Percentiles rank a stretch among this genome's conserved stretches.
Evolutionary conservation across 2,888 invertebrate genomes (phyloP).

Genomic region (Hylaea fasciaria): DNA sequence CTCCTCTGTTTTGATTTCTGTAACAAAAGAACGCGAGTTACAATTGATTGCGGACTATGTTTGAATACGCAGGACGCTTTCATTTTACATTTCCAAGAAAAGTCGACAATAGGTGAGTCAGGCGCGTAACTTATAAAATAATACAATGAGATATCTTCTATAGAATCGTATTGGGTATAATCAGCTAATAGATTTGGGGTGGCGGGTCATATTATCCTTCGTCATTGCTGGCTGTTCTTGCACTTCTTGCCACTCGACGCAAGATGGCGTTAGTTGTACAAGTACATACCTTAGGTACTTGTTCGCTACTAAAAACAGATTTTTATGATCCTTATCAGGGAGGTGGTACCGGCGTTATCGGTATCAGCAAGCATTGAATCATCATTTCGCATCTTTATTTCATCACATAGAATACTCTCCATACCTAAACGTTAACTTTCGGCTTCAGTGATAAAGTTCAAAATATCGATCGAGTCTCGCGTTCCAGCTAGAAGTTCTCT

Average conservation of each 20-base stretch:
- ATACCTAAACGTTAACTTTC: constrained; percentile 20
- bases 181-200: constrained; percentile 70
- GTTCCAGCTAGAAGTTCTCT: constrained; percentile 53
- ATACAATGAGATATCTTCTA: constrained; percentile 64
- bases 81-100: constrained; percentile 81
- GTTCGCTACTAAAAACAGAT: too few relatives aligned
- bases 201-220: constrained; percentile 36
- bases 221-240: constrained; percentile 31
- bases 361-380: constrained; percentile 25
- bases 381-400: constrained; percentile 26
- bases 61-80: constrained; percentile 77
- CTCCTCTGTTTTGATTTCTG: constrained; percentile 83
- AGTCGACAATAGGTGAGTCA: constrained; percentile 82
- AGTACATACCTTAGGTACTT: too few relatives aligned
- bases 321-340: constrained; percentile 25
- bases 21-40: constrained; percentile 76
- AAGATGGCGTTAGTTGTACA: constrained; percentile 55
- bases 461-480: constrained; percentile 39
- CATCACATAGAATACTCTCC: constrained; percentile 16
- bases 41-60: constrained; percentile 72
- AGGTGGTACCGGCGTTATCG: constrained; percentile 32
- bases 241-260: constrained; percentile 52
- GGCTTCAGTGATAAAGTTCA: constrained; percentile 28
- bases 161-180: constrained; percentile 58
- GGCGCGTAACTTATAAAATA: constrained; percentile 70